Conservation (phyloP, 2,113 vertebrate species). For the Phalacrocorax carbo region DNA sequence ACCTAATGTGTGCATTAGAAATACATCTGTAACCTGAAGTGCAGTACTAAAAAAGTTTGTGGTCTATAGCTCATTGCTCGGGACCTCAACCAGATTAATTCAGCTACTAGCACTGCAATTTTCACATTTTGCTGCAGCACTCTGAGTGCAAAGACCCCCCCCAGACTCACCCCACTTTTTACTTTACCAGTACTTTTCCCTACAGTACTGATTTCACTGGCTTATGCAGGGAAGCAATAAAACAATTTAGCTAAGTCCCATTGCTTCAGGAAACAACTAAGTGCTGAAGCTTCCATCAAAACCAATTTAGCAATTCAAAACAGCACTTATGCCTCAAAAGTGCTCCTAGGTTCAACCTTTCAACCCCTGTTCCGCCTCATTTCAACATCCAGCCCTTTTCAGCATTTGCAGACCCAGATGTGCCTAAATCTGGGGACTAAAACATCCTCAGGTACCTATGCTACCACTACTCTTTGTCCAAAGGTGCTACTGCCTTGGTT, state of each 20-base stretch:
- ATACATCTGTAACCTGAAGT: background rate
- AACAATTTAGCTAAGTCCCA: background rate
- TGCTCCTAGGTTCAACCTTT: background rate
- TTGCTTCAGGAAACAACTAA: background rate
- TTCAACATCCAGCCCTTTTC: background rate
- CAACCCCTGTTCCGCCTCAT: background rate
- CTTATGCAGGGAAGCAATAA: background rate
- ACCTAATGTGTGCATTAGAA: background rate
- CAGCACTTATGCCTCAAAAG: background rate
- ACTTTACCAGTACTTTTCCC: background rate
- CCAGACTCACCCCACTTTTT: background rate
- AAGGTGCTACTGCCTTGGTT: background rate
- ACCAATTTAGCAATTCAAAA: background rate
- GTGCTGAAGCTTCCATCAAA: background rate
- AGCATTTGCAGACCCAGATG: background rate
- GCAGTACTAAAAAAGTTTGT: background rate
- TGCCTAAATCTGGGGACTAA: background rate
- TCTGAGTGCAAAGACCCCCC: background rate
- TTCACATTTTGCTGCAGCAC: background rate
- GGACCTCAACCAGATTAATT: background rate
- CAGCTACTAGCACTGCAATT: background rate
- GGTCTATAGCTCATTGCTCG: accelerated
- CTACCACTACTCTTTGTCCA: background rate
- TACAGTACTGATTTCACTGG: background rate
- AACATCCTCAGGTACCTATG: accelerated